phyloP scores from a whole-genome alignment of 2,797 vertebrate species.

The Moxostoma hubbsi region DNA sequence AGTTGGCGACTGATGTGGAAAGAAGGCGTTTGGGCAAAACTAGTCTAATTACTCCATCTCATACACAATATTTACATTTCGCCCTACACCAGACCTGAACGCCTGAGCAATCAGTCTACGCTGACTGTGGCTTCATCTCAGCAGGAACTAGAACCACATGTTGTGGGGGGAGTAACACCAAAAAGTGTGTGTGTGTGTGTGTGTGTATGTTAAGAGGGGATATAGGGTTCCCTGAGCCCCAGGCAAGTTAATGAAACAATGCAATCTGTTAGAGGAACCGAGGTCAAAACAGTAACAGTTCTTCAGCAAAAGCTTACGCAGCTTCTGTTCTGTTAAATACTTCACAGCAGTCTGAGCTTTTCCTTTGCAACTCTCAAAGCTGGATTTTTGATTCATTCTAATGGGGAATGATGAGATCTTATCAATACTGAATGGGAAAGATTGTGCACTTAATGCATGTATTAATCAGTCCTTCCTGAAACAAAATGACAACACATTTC shows the following conservation, averaged over 20 bases:
- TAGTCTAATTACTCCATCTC: conserved; percentile 36
- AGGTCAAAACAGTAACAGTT: conserved; percentile 2
- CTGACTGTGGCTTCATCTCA: conserved; percentile 9
- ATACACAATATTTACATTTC: conserved; percentile 49
- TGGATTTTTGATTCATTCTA: neutral
- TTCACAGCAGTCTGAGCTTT: neutral
- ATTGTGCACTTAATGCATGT: neutral
- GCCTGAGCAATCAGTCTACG: conserved; percentile 15
- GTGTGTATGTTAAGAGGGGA: conserved; percentile 21
- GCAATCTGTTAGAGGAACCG: conserved; percentile 44
- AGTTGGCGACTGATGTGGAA: conserved; percentile 19
- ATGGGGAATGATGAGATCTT: neutral
- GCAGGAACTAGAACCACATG: conserved; percentile 56
- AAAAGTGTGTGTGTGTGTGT: conserved; percentile 6
- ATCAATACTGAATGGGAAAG: neutral
- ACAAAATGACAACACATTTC: too few species aligned
- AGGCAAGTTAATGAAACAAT: conserved; percentile 52
- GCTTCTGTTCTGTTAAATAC: neutral
- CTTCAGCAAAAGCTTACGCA: neutral
- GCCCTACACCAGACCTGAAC: neutral
- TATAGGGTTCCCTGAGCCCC: conserved; percentile 27
- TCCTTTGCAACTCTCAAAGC: neutral
- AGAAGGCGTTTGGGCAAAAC: neutral
- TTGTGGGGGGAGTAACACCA: conserved; percentile 1
- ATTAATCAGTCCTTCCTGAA: neutral